These are phyloP conservation scores for Enteromius paludinosus DNA, from an alignment of 2,797 vertebrate genomes.

Conservation along the genomic window DNA sequence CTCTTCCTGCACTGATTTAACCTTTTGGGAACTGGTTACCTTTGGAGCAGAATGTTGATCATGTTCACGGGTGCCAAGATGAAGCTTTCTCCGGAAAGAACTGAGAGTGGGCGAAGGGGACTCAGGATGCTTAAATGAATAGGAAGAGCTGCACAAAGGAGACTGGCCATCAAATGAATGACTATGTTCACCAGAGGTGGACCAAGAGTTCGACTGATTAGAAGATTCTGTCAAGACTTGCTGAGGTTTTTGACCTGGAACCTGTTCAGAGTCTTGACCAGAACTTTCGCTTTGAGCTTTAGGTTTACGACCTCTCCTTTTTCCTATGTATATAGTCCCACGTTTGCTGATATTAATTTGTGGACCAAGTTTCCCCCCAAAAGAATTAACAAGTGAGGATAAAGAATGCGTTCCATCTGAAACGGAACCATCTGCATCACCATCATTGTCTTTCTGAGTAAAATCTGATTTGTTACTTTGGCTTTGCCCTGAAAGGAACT, in stretches of 20 bases:
- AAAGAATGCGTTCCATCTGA: slow-evolving; percentile 72
- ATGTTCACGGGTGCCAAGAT: slow-evolving; percentile 1
- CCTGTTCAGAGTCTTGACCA: slow-evolving; percentile 53
- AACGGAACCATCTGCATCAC: slow-evolving; percentile 40
- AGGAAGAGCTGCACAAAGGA: slow-evolving; percentile 26
- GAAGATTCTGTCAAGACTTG: slow-evolving; percentile 41
- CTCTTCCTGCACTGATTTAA: slow-evolving; percentile 68
- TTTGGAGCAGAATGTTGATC: slow-evolving; percentile 68
- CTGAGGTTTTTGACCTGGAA: slow-evolving; percentile 13
- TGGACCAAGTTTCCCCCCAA: slow-evolving; percentile 91
- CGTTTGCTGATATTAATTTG: slow-evolving; percentile 99
- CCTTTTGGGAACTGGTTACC: slow-evolving; percentile 65
- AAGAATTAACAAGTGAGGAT: slow-evolving; percentile 92
- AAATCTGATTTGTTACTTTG: slow-evolving; percentile 56
- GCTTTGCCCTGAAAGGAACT: slow-evolving; percentile 81
- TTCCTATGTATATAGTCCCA: slow-evolving; percentile 99
- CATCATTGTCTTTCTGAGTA: slow-evolving; percentile 61
- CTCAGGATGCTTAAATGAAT: slow-evolving; percentile 31
- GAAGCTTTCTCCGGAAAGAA: slow-evolving; percentile 32
- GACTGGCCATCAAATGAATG: slow-evolving; percentile 38
- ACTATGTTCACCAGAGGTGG: slow-evolving; percentile 17
- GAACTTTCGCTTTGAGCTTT: slow-evolving; percentile 76
- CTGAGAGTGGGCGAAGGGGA: slow-evolving; percentile 24
- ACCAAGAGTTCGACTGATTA: slow-evolving; percentile 9
- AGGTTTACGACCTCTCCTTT: slow-evolving; percentile 94